Conservation (phyloP, 2,797 vertebrate species). For the Danio choprae region DNA sequence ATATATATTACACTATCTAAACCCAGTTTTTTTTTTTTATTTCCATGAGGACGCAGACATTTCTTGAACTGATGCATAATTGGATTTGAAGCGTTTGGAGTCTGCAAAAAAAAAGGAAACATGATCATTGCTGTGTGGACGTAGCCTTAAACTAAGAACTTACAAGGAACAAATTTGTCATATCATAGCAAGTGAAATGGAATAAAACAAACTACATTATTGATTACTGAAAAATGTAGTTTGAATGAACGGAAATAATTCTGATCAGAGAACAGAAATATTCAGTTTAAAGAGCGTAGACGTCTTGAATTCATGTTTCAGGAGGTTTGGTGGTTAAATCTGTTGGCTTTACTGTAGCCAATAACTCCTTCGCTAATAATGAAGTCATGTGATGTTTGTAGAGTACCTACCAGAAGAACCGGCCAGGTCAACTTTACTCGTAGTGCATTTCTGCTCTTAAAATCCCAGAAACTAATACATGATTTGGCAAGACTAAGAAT, state of each 20-base stretch:
- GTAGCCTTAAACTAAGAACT: too few relatives aligned
- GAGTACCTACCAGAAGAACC: background rate
- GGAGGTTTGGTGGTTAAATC: conserved; percentile 14
- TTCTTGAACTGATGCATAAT: too few relatives aligned
- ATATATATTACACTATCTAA: too few relatives aligned
- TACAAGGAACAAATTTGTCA: background rate
- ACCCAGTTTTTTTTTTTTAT: too few relatives aligned
- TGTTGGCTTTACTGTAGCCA: conserved; percentile 13
- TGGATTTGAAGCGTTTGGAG: too few relatives aligned
- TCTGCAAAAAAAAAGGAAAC: too few relatives aligned
- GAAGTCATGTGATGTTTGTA: conserved; percentile 19
- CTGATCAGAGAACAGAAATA: too few relatives aligned
- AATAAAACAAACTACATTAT: background rate
- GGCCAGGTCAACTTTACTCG: background rate
- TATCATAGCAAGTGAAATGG: background rate
- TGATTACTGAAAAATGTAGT: background rate
- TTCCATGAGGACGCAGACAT: too few relatives aligned
- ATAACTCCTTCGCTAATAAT: conserved; percentile 21
- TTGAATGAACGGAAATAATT: background rate
- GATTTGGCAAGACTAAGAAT: background rate
- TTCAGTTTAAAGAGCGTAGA: background rate
- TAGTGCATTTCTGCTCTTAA: conserved; percentile 5
- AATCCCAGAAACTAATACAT: background rate
- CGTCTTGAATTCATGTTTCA: background rate
- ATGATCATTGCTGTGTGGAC: too few relatives aligned